Conservation (phyloP, 2,113 vertebrate genomes). For the Dipodomys merriami region DNA sequence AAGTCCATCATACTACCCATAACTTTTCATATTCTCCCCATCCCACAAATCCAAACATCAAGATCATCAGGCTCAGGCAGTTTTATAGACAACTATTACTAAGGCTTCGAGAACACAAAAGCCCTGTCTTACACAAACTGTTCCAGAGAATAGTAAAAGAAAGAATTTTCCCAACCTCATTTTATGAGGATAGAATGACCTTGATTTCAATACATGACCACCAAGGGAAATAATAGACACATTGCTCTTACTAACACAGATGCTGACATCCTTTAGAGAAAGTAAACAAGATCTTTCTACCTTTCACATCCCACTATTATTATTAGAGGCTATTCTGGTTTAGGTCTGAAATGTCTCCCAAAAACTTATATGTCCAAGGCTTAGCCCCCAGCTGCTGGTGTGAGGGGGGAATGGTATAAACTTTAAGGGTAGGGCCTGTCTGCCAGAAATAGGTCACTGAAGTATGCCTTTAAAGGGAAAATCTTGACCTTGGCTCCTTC, state of each 20-base stretch:
- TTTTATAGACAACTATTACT: constrained; percentile 69
- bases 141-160: constrained; percentile 68
- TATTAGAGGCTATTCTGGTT: background rate
- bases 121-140: constrained; percentile 63
- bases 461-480: too few relatives aligned
- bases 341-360: background rate
- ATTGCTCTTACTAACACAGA: constrained; percentile 33
- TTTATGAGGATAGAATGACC: constrained; percentile 60
- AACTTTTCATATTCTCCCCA: background rate
- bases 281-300: background rate
- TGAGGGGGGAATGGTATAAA: background rate
- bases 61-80: background rate
- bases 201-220: constrained; percentile 24
- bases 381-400: background rate
- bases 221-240: constrained; percentile 31
- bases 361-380: background rate
- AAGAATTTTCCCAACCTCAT: constrained; percentile 45
- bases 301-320: background rate
- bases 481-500: background rate
- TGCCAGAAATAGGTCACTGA: background rate
- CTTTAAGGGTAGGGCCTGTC: background rate
- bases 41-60: constrained; percentile 41
- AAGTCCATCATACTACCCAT: background rate
- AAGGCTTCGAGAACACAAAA: constrained; percentile 66
- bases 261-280: background rate